phyloP scores from a whole-genome alignment of 2,113 vertebrate genomes.

The Mustelus asterias region DNA sequence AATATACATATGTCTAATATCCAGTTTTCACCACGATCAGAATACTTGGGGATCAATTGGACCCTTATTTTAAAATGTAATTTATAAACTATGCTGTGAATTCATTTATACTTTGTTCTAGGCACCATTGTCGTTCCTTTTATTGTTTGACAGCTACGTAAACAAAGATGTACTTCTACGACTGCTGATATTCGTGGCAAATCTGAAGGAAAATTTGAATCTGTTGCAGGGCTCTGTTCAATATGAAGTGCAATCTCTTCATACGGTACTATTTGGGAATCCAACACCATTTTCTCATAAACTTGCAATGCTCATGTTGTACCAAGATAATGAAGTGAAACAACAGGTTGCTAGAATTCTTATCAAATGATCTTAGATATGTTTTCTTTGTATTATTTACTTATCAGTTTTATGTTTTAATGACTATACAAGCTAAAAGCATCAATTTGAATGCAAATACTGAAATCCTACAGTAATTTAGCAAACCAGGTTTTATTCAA shows the following conservation, averaged over 20 bases:
- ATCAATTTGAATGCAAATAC: neutral
- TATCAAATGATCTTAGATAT: conserved; percentile 44
- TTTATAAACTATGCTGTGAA: neutral
- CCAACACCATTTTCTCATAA: conserved; percentile 62
- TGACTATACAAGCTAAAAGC: neutral
- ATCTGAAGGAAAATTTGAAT: conserved; percentile 60
- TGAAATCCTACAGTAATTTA: neutral
- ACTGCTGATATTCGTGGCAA: conserved; percentile 68
- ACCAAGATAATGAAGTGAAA: conserved; percentile 72
- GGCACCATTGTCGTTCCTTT: conserved; percentile 71
- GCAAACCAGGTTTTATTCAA: neutral
- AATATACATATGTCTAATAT: neutral
- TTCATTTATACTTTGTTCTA: conserved; percentile 42
- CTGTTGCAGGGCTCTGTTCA: neutral
- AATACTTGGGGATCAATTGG: neutral
- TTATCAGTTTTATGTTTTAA: neutral
- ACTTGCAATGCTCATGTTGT: conserved; percentile 64
- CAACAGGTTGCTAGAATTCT: conserved; percentile 72
- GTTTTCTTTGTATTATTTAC: neutral
- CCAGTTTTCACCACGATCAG: neutral
- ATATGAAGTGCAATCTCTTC: conserved; percentile 62
- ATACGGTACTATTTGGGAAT: conserved; percentile 66
- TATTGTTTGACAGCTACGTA: conserved; percentile 64
- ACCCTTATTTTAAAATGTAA: neutral
- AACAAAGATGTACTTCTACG: conserved; percentile 71